Evolutionary conservation across 53 echinoderm and acorn worm species (phyloP).

Genomic region (Holothuria leucospilota): DNA sequence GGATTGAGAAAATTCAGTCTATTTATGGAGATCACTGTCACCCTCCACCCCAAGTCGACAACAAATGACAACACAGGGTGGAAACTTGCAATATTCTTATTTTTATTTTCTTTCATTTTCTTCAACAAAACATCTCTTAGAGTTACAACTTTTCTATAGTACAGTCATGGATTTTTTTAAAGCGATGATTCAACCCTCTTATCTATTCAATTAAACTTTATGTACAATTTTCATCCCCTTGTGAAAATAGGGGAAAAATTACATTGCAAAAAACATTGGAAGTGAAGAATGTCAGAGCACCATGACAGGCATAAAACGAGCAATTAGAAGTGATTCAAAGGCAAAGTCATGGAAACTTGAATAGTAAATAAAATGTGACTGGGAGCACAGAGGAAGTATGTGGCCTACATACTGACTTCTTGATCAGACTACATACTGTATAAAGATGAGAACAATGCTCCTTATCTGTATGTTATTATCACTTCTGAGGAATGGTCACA

Average conservation of each 20-base stretch:
- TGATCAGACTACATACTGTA: no score
- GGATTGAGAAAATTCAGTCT: no score
- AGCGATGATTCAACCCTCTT: constrained; percentile 35
- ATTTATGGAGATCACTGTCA: no score
- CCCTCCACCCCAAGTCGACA: no score
- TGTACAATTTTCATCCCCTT: constrained; percentile 37
- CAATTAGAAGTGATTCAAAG: constrained; percentile 31
- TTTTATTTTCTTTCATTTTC: constrained; percentile 31
- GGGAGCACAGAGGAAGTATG: no score
- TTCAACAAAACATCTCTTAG: constrained; percentile 30
- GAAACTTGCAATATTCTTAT: constrained; percentile 36
- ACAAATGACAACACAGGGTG: constrained; percentile 2
- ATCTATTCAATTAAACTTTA: constrained; percentile 22
- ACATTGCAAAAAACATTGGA: constrained; percentile 21
- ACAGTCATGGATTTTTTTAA: constrained; percentile 40
- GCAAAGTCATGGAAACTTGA: constrained; percentile 35
- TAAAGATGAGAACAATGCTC: no score
- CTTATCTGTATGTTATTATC: no score
- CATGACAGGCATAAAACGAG: constrained; percentile 45
- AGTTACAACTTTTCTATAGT: constrained; percentile 42
- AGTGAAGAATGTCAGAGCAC: constrained; percentile 27
- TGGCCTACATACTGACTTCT: no score
- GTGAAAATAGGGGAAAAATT: constrained; percentile 19
- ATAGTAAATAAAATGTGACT: no score
- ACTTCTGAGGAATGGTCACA: no score